Base-by-base conservation (phyloP, 1,140 invertebrate genomes). In the Asbolus verrucosus region DNA sequence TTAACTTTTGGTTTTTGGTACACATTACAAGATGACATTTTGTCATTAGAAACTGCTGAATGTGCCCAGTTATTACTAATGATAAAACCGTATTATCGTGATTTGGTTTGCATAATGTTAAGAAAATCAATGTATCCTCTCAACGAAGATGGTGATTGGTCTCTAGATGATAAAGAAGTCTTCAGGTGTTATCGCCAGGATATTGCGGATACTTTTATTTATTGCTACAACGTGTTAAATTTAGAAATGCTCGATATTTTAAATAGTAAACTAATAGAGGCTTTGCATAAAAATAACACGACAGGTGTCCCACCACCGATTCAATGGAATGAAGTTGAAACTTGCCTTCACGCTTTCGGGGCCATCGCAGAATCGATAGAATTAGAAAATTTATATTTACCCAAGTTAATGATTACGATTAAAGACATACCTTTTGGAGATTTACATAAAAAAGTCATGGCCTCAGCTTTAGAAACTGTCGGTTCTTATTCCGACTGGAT, bases 101-200 rank as follows among this genome's bases (percentile, higher is more conserved):
- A 86, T 27, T 77, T 93, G 13, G 85, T 87, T 1, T 84, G 89
- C 67, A 84, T 90, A 8, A 79, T 93, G 13, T 70, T 93, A 0
- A 77, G 83, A 9, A 93, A 94, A 82, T 86, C 89, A 0, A 85
- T 89, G 74, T 85, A 88, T 69, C 86, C 81, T 6, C 80, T 83
- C 24, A 79, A 83, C 0, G 83, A 86, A 0, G 79, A 84, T 2
- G 81, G 84, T 14, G 75, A 82, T 1, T 84, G 88, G 76, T 84
- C 85, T 30, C 79, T 85, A 27, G 93, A 96, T 60, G 94, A 97
- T 75, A 88, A 89, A 41, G 95, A 97, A 82, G 82, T 90, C 5
- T 91, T 97, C 73, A 84, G 95, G 5, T 96, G 94, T 82, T 97
- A 97, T 78, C 84, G 95, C 59, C 94, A 96, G 82, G 95, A 97